A percentile compares a stretch with the other conserved stretches of the same genome.
Evolutionary conservation across 1,140 invertebrate species (phyloP).

Genomic region (Orussus abietinus): DNA sequence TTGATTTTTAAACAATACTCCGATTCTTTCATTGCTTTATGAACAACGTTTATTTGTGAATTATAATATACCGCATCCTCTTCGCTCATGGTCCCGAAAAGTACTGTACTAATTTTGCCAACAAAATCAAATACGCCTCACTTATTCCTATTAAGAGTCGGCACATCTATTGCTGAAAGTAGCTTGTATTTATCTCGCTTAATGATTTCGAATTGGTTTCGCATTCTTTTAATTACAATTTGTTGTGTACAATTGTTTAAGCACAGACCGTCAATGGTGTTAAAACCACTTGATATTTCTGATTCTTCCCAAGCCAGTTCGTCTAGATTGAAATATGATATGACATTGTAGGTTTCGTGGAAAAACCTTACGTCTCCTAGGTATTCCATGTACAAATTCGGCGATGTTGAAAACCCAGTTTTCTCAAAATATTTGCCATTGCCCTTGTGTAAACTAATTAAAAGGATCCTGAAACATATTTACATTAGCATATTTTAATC

Average conservation of each 20-base stretch:
- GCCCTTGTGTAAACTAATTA: not conserved
- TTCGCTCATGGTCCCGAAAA: conserved; percentile 12
- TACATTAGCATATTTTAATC: conserved; percentile 9
- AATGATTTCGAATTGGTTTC: conserved; percentile 4
- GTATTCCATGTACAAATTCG: conserved; percentile 9
- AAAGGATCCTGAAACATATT: conserved; percentile 9
- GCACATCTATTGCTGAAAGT: conserved; percentile 4
- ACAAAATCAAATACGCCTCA: conserved; percentile 12
- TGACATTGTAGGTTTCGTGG: conserved; percentile 4
- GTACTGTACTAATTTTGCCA: conserved; percentile 12
- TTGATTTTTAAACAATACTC: conserved; percentile 10
- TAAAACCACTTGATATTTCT: conserved; percentile 1
- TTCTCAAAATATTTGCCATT: conserved; percentile 3
- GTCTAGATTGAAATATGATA: conserved; percentile 10
- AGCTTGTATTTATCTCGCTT: conserved; percentile 7
- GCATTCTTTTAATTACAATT: conserved; percentile 1
- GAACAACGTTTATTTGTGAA: conserved; percentile 9
- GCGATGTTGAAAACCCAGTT: conserved; percentile 3
- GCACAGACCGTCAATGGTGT: not conserved
- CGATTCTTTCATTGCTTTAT: conserved; percentile 7
- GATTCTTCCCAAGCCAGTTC: conserved; percentile 7
- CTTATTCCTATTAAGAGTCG: too few species aligned
- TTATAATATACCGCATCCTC: conserved; percentile 12
- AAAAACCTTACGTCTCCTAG: conserved; percentile 8
- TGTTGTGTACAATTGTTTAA: not conserved